phyloP scores from a whole-genome alignment of 1,140 invertebrate genomes.

The Diachasma alloeum region DNA sequence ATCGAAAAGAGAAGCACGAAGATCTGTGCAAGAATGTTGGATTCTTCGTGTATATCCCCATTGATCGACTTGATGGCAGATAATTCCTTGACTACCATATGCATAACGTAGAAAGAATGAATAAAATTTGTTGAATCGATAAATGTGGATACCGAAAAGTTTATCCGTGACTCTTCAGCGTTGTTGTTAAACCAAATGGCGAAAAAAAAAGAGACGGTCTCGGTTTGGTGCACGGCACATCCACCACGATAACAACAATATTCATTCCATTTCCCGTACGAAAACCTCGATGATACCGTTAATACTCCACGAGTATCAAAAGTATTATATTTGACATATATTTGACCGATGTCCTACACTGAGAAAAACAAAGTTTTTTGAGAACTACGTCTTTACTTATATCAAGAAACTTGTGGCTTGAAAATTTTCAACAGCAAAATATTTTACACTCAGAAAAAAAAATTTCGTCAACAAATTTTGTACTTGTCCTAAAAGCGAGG shows the following conservation, averaged over 20 bases:
- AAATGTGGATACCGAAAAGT: slow-evolving; percentile 16
- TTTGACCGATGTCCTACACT: no score
- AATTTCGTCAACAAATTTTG: no score
- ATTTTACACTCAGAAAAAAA: no score
- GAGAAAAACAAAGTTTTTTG: no score
- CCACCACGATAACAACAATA: slow-evolving; percentile 3
- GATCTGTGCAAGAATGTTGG: background rate
- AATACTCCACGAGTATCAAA: background rate
- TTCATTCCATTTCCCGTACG: slow-evolving; percentile 4
- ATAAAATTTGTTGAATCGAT: slow-evolving; percentile 43
- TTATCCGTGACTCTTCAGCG: slow-evolving; percentile 29
- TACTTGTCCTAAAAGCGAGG: no score
- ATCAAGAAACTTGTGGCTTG: no score
- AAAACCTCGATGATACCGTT: slow-evolving; percentile 10
- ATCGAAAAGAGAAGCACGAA: background rate
- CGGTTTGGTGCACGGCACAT: slow-evolving; percentile 16
- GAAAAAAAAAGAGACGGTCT: slow-evolving; percentile 13
- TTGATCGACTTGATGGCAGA: slow-evolving; percentile 32
- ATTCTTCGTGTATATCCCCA: background rate
- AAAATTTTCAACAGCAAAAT: no score
- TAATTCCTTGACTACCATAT: slow-evolving; percentile 37
- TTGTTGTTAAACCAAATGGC: slow-evolving; percentile 19
- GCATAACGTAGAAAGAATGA: slow-evolving; percentile 28
- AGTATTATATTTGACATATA: background rate
- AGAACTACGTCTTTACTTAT: no score